Base-by-base conservation (phyloP, 2,888 invertebrate species). In the Cephus pulcher region DNA sequence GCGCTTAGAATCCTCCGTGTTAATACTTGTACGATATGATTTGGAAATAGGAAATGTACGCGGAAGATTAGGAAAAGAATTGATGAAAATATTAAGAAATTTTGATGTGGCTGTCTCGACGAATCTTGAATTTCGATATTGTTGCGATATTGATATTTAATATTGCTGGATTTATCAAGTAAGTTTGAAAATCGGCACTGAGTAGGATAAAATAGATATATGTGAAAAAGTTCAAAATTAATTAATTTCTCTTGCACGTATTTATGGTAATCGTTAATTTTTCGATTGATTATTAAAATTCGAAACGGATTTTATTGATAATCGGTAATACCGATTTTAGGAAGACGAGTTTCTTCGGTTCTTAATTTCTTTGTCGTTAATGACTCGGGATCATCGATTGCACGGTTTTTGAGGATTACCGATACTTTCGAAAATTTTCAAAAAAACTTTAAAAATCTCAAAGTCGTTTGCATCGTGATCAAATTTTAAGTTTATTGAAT, bases 1-100 rank as follows among this genome's bases (percentile, higher is more conserved):
- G 83, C 83, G 83, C 83, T 73, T 74, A 40, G 56, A 56, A 23
- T 56, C 6, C 56, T 23, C 9, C 56, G 56, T 56, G 56, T 56
- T 56, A 15, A 56, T 56, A 56, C 56, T 56, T 56, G 56, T 56
- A 56, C 56, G 23, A 23, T 56, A 56, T 56, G 9, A 56, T 56
- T 56, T 56, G 56, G 23, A 9, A 9, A 56, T 23, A 23, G 23
- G 56, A 56, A 9, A 56, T 23, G 23, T 56, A 56, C 23, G 56
- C 23, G 2, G 23, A 56, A 56, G 2, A 56, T 56, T 56, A 23
- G 23, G 23, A 3, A 23, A 23, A 56, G 23, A 56, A 56, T 23
- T 23, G 2, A 56, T 23, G 23, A 56, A 23, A 56, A 56, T 56
- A 56, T 56, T 23, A 9, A 56, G 56, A 56, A 56, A 15, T 56